Base-by-base conservation (phyloP, 2,888 invertebrate genomes). In the Opisthograptis luteolata region DNA sequence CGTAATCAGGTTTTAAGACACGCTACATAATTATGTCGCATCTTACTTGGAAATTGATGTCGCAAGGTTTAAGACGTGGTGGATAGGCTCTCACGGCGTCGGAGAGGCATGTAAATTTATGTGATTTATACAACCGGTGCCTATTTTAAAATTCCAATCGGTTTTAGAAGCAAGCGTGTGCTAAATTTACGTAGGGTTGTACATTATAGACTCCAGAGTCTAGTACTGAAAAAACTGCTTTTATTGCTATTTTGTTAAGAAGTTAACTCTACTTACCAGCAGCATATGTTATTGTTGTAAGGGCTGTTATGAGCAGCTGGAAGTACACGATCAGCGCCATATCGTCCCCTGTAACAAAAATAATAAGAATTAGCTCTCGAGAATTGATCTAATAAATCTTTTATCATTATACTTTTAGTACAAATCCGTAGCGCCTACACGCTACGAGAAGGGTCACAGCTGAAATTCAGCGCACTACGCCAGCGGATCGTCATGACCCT, bases 1-100 rank as follows among this genome's bases (percentile, higher is more conserved):
- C 69, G 70, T 71, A 63, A 72, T 73, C 63, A 66, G 60, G 63
- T 71, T 73, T 31, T 60, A 40, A 62, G 52, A 52, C 49, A 52
- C 46, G 60, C 55, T 62, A 57, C 58, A 51, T 58, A 63, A 58
- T 57, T 55, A 55, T 59, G 45, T 55, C 37, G 45, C 48, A 35
- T 39, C 47, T 46, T 41, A 42, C 37, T 56, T 46, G 44, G 48
- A 47, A 53, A 51, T 46, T 12, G 40, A 55, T 58, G 60, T 58
- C 47, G 56, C 56, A 58, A 59, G 39, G 17, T 20, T 17, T 13
- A 2, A 19, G 39, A 10, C 30, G 24, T 24, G 6, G 30, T 9
- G 9, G 15, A 20, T 13, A 17, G 43, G 44, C 48, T 60, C 60
- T 54, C 62, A 57, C 57, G 52, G 51, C 37, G 36, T 36, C 27